Evolutionary conservation across 2,888 invertebrate species (phyloP).

Genomic region (Craniophora ligustri): DNA sequence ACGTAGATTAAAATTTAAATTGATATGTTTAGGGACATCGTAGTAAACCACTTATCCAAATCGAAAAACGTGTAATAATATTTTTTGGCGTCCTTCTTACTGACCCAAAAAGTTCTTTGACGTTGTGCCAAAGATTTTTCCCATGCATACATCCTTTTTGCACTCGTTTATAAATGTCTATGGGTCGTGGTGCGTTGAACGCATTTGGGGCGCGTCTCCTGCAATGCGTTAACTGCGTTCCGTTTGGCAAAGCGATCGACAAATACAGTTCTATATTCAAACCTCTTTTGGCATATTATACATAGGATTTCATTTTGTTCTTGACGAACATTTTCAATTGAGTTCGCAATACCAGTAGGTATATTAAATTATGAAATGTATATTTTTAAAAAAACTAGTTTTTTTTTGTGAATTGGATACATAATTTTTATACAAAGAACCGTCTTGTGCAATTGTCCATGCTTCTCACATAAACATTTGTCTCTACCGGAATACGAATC

Average conservation of each 20-base stretch:
- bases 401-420: too few relatives aligned
- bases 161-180: neutral
- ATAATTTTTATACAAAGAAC: too few relatives aligned
- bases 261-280: constrained; percentile 11
- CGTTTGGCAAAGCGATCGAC: constrained; percentile 31
- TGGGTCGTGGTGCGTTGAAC: constrained; percentile 11
- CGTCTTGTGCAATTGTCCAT: too few relatives aligned
- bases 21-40: too few relatives aligned
- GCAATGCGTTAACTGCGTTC: constrained; percentile 48
- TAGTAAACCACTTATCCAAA: constrained; percentile 11
- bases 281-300: constrained; percentile 7
- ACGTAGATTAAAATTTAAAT: too few relatives aligned
- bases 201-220: constrained; percentile 42
- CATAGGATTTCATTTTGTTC: constrained; percentile 6
- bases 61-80: neutral
- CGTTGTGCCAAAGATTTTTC: constrained; percentile 17
- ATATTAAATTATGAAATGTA: too few relatives aligned
- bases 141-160: neutral
- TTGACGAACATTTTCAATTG: neutral
- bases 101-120: constrained; percentile 22
- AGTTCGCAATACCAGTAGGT: neutral
- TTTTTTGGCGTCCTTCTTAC: constrained; percentile 4
- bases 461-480: too few relatives aligned
- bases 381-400: too few relatives aligned
- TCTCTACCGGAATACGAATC: too few relatives aligned